These are phyloP conservation scores for Australoheros scitulus DNA, from an alignment of 2,113 vertebrate genomes.

Conservation along the genomic window DNA sequence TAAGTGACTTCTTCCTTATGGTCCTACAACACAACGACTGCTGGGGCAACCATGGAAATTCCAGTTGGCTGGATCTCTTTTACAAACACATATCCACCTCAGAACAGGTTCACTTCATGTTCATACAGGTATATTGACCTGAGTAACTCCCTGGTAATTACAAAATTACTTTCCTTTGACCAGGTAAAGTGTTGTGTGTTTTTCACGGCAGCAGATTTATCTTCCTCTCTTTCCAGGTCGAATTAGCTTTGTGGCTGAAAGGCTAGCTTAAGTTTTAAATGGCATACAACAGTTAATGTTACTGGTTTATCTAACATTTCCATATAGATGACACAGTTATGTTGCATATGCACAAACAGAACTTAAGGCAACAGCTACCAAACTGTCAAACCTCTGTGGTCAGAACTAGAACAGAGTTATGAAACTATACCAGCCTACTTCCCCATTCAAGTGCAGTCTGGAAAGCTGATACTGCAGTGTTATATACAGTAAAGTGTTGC, in stretches of 20 bases:
- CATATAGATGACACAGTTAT: background rate
- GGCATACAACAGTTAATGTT: background rate
- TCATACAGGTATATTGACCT: background rate
- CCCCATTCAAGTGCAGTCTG: slow-evolving; percentile 26
- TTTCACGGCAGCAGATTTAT: background rate
- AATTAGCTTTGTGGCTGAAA: background rate
- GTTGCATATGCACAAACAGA: background rate
- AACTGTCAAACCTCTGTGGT: slow-evolving; percentile 10
- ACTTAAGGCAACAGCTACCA: background rate
- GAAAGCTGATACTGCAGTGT: slow-evolving; percentile 26
- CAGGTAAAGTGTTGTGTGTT: background rate
- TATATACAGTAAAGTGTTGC: background rate
- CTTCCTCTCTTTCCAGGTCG: background rate
- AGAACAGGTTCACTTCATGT: slow-evolving; percentile 1
- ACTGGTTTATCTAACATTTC: background rate
- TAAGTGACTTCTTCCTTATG: slow-evolving; percentile 53
- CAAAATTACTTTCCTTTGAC: background rate
- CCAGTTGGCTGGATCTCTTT: slow-evolving; percentile 30
- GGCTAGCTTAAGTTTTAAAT: background rate
- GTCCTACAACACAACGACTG: slow-evolving; percentile 7
- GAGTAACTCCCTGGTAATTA: background rate
- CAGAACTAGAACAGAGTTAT: slow-evolving; percentile 25
- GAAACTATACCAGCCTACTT: slow-evolving; percentile 53
- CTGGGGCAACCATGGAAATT: slow-evolving; percentile 55
- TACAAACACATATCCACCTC: background rate